phyloP scores from a whole-genome alignment of 2,113 vertebrate genomes.

The Zingel zingel region DNA sequence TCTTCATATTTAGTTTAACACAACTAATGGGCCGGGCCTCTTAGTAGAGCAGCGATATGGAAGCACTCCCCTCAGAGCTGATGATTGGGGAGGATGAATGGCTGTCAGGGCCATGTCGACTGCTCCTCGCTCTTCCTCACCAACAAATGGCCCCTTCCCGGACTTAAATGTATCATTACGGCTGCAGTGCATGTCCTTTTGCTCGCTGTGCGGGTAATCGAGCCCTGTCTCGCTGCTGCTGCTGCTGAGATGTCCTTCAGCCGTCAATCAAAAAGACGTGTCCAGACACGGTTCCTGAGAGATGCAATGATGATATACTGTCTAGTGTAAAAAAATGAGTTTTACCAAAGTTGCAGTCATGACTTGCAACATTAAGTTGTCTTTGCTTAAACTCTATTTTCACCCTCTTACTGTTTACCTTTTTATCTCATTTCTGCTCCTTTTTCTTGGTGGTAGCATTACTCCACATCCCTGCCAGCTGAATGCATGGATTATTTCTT shows the following conservation, averaged over 20 bases:
- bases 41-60: constrained; percentile 37
- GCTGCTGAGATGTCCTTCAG: constrained; percentile 46
- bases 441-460: constrained; percentile 26
- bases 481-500: constrained; percentile 31
- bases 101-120: constrained; percentile 1
- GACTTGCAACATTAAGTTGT: constrained; percentile 17
- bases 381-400: constrained; percentile 24
- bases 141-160: constrained; percentile 48
- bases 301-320: constrained; percentile 25
- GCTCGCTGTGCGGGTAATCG: constrained; percentile 52
- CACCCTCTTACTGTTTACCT: not conserved
- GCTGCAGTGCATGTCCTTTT: constrained; percentile 40
- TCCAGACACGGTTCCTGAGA: constrained; percentile 35
- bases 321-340: constrained; percentile 24
- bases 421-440: constrained; percentile 6
- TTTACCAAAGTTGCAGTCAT: constrained; percentile 22
- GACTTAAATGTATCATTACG: constrained; percentile 52
- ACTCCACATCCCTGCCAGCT: constrained; percentile 16
- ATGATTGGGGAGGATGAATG: constrained; percentile 64
- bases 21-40: constrained; percentile 60
- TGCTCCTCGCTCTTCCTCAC: constrained; percentile 39
- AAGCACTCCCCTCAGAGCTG: constrained; percentile 51
- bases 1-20: constrained; percentile 60
- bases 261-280: constrained; percentile 44
- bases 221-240: constrained; percentile 7